A percentile compares a stretch with the other conserved stretches of the same genome.
phyloP scores from a whole-genome alignment of 2,113 vertebrate genomes.

The Dicrurus megarhynchus region DNA sequence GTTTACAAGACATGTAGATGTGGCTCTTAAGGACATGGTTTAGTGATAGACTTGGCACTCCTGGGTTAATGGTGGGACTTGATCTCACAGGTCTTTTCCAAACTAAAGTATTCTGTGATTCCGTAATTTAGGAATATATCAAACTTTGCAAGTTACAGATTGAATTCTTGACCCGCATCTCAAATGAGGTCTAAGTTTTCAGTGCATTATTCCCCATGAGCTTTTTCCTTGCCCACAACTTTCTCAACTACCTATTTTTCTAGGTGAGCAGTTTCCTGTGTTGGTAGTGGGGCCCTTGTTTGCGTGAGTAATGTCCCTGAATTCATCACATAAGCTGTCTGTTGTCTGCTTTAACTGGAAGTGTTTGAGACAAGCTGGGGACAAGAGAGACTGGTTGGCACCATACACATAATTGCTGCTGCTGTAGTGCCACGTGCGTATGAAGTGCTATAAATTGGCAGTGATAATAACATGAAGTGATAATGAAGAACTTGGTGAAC shows the following conservation, averaged over 20 bases:
- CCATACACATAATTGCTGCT: background rate
- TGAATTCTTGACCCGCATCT: background rate
- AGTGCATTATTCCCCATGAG: background rate
- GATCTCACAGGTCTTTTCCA: background rate
- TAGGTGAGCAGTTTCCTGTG: background rate
- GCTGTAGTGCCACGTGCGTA: background rate
- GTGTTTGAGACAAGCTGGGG: background rate
- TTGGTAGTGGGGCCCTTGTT: background rate
- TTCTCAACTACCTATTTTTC: background rate
- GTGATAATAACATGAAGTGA: background rate
- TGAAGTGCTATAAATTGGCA: conserved; percentile 21
- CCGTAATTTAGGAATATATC: background rate
- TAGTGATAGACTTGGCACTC: background rate
- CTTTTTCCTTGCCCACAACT: background rate
- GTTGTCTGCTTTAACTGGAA: background rate
- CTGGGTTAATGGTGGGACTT: background rate
- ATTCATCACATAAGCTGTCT: background rate
- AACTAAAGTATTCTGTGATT: background rate
- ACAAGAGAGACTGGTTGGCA: background rate
- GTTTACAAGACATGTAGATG: background rate
- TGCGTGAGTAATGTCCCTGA: background rate
- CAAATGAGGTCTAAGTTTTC: background rate
- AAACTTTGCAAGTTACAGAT: background rate
- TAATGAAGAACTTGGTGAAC: conserved; percentile 1
- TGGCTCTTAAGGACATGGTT: background rate